Percentiles rank a stretch among this genome's conserved stretches.
Conservation (phyloP, 1,140 invertebrate species). For the Rhynchophorus ferrugineus region DNA sequence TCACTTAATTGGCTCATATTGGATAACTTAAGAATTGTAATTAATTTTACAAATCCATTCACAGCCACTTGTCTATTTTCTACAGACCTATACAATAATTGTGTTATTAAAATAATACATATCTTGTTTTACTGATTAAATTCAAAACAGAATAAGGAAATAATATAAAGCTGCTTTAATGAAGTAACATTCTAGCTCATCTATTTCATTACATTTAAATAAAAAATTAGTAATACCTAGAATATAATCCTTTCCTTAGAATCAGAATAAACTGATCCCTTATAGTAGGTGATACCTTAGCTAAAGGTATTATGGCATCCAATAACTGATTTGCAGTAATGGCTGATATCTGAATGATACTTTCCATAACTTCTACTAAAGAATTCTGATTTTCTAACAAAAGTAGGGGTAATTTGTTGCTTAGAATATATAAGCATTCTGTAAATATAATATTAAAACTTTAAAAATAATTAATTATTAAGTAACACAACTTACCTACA, state of each 20-base stretch:
- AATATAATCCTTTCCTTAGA: conserved; percentile 50
- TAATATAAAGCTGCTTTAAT: too few species aligned
- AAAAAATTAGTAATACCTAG: conserved; percentile 36
- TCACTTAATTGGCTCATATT: conserved; percentile 44
- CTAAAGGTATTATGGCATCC: conserved; percentile 45
- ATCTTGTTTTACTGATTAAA: too few species aligned
- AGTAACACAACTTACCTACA: conserved; percentile 39
- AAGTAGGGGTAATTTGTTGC: conserved; percentile 41
- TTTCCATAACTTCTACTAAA: conserved; percentile 45
- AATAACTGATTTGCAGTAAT: conserved; percentile 42
- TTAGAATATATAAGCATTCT: conserved; percentile 48
- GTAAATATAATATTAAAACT: conserved; percentile 25
- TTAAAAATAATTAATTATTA: neutral
- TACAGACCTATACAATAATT: conserved; percentile 32
- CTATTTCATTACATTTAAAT: too few species aligned
- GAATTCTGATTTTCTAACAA: conserved; percentile 44
- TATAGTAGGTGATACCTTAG: conserved; percentile 42
- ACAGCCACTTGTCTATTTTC: conserved; percentile 48
- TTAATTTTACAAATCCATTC: conserved; percentile 46
- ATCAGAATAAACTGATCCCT: conserved; percentile 48
- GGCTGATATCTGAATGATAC: conserved; percentile 42
- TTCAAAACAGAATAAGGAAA: too few species aligned
- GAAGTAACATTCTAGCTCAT: too few species aligned
- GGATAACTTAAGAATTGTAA: conserved; percentile 46
- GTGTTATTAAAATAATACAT: neutral